These are phyloP conservation scores for Saguinus imperator DNA, from an alignment of 2,113 vertebrate species.

Conservation along the genomic window DNA sequence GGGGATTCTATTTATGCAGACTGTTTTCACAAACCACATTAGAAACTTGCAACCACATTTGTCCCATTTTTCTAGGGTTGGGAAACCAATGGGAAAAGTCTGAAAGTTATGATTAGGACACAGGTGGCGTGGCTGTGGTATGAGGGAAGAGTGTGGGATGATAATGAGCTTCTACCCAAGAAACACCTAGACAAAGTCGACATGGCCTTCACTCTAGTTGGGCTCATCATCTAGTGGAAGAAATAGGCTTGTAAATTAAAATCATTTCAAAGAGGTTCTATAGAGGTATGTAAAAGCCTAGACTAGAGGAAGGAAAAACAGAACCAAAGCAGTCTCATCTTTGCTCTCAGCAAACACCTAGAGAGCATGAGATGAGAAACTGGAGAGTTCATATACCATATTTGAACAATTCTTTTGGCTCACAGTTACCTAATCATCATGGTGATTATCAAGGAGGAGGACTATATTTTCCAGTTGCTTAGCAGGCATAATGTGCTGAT, in stretches of 20 bases:
- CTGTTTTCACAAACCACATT: background rate
- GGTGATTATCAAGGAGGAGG: background rate
- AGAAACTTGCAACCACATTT: background rate
- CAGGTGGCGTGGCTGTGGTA: background rate
- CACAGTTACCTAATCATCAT: background rate
- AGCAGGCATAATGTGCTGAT: background rate
- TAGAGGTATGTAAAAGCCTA: background rate
- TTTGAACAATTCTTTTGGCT: slow-evolving; percentile 32
- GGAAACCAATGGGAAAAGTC: background rate
- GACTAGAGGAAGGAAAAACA: background rate
- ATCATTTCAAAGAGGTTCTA: background rate
- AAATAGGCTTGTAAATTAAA: background rate
- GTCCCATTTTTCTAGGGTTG: background rate
- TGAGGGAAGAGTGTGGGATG: background rate
- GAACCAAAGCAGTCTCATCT: slow-evolving; percentile 91
- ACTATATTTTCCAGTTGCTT: background rate
- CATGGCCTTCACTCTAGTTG: background rate
- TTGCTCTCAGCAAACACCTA: slow-evolving; percentile 93
- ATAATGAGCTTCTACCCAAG: background rate
- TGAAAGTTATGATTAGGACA: background rate
- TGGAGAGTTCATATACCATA: background rate
- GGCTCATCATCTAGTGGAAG: background rate
- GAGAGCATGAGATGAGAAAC: slow-evolving; percentile 35
- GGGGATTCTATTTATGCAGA: background rate
- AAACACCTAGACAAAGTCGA: background rate